Evolutionary conservation across 2,113 vertebrate species (phyloP).

Genomic region (Nycticryphes semicollaris): DNA sequence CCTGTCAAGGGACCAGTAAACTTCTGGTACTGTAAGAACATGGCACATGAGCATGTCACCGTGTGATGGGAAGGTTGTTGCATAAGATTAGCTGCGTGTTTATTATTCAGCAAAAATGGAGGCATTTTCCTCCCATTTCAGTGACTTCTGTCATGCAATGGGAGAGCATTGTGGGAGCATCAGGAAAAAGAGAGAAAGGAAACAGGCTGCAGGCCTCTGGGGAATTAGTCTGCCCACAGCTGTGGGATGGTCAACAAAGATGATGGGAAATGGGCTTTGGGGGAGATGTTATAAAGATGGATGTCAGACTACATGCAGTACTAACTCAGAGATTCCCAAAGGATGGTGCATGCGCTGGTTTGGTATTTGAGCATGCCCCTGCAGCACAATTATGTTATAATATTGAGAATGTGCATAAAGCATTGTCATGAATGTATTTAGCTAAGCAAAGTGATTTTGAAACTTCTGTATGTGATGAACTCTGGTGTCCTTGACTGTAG

Average conservation of each 20-base stretch:
- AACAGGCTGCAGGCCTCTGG: neutral
- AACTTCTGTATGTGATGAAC: neutral
- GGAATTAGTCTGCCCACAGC: neutral
- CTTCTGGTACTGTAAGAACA: neutral
- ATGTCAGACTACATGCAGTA: neutral
- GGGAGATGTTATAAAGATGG: neutral
- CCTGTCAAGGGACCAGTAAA: neutral
- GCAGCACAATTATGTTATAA: neutral
- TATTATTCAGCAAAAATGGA: neutral
- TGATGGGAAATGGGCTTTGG: neutral
- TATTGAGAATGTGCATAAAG: neutral
- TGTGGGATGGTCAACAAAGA: neutral
- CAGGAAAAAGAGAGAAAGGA: neutral
- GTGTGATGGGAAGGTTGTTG: neutral
- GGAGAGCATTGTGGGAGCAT: neutral
- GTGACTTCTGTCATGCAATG: neutral
- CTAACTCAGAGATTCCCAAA: neutral
- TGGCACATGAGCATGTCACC: rapidly evolving
- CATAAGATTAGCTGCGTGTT: rapidly evolving
- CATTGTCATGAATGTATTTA: neutral
- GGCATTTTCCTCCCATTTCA: neutral
- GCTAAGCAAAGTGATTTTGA: neutral
- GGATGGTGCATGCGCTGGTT: neutral
- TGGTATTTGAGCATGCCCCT: neutral
- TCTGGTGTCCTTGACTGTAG: neutral